Base-by-base conservation (phyloP, 2,797 vertebrate species). In the Urophycis tenuis region DNA sequence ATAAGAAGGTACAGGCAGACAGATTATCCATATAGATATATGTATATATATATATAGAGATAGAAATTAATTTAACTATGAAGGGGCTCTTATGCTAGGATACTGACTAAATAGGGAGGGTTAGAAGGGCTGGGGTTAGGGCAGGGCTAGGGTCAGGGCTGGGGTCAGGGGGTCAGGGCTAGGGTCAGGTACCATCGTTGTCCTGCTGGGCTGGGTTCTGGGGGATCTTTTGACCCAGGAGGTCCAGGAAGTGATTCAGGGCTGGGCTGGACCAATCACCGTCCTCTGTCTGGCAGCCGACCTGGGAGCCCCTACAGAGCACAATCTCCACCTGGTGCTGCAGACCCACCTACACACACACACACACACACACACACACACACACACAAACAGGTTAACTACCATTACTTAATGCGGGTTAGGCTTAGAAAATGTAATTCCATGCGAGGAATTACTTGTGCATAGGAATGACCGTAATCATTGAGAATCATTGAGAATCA, bases 221-320 rank as follows among this genome's bases (percentile, higher is more conserved):
- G 81, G 60, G 88, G 72, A 96, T 94, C 79, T 92, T 90, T 85
- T 96, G 94, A 75, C 95, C 95, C 60, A 96, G 89, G 0, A 96
- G 92, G 79, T 95, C 95, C 53, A 96, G 92, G 85, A 96, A 95
- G 81, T 95, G 94, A 53, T 95, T 93, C 84, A 96, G 93, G 75
- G 92, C 93, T 1, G 94, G 91, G 35, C 93, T 93, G 7, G 93
- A 93, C 1, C 90, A 92, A 87, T 96, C 94, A 0, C 95, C 95
- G 85, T 95, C 95, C 76, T 95, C 95, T 94, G 95, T 96, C 79
- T 96, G 94, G 83, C 95, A 94, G 80, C 95, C 94, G 88, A 93
- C 93, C 88, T 95, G 95, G 74, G 92, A 94, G 1, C 93, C 92
- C 87, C 92, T 92, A 87, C 95, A 96, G 85, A 94, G 94, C 72